phyloP scores from a whole-genome alignment of 2,888 invertebrate species.

The Mantis religiosa region DNA sequence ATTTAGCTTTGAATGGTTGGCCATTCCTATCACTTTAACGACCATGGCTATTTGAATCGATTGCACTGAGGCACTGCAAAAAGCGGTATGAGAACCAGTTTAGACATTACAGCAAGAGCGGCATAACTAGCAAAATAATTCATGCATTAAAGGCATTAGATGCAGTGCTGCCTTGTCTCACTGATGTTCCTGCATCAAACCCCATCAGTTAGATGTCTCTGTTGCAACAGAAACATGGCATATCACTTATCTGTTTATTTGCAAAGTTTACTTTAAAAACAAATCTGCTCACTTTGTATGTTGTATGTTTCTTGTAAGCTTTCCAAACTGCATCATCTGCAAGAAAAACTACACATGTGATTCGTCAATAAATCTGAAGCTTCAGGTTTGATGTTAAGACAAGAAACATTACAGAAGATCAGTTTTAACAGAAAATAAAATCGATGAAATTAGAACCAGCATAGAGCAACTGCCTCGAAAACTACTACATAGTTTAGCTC shows the following conservation, averaged over 20 bases:
- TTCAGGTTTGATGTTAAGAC: neutral
- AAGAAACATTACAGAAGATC: neutral
- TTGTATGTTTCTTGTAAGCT: neutral
- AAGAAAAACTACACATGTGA: neutral
- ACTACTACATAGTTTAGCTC: neutral
- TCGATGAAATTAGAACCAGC: neutral
- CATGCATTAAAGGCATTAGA: too few species aligned
- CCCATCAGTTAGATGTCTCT: neutral
- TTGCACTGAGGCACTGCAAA: too few species aligned
- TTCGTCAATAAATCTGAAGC: neutral
- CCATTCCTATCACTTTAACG: too few species aligned
- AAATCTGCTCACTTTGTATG: neutral
- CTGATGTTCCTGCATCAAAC: neutral
- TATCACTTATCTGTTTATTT: neutral
- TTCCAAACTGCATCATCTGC: neutral
- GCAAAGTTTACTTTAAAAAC: neutral
- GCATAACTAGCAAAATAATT: too few species aligned
- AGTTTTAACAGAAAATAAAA: neutral
- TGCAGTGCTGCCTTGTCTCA: neutral
- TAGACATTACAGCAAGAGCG: too few species aligned
- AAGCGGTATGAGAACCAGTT: too few species aligned
- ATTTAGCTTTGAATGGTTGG: too few species aligned
- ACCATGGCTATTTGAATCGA: too few species aligned
- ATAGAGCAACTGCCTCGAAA: neutral
- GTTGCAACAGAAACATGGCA: neutral